Conservation (phyloP, 2,888 invertebrate species). For the Diloba caeruleocephala region DNA sequence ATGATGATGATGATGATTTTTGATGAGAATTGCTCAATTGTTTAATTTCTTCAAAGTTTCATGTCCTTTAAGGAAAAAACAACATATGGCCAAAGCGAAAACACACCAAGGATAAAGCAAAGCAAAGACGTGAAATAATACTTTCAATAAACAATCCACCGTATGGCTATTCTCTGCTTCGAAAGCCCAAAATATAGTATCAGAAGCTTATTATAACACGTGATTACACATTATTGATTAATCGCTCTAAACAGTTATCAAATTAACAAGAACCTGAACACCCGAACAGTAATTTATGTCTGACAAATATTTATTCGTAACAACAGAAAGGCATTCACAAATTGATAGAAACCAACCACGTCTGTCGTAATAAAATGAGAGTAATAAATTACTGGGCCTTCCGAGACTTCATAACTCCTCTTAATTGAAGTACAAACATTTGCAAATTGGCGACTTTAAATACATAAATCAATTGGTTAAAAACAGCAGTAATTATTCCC, state of each 20-base stretch:
- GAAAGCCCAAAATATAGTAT: not conserved
- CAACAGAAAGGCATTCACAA: constrained; percentile 38
- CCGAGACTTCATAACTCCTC: constrained; percentile 68
- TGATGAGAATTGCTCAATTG: no score
- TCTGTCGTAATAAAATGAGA: constrained; percentile 56
- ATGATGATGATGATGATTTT: no score
- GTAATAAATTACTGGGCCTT: constrained; percentile 60
- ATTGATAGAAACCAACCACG: constrained; percentile 50
- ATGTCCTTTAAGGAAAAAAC: no score
- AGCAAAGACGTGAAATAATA: not conserved
- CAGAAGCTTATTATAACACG: not conserved
- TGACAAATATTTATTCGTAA: constrained; percentile 48
- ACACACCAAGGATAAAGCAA: no score
- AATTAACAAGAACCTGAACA: constrained; percentile 34
- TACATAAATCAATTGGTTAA: constrained; percentile 70
- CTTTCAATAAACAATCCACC: not conserved
- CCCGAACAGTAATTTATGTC: constrained; percentile 26
- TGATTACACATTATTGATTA: constrained; percentile 15
- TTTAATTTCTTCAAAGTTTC: no score
- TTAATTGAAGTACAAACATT: constrained; percentile 75
- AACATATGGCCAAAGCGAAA: no score
- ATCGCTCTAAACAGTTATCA: constrained; percentile 18
- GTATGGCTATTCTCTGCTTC: not conserved
- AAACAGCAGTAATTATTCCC: constrained; percentile 43
- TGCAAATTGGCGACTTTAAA: constrained; percentile 72